Base-by-base conservation (phyloP, 2,888 invertebrate genomes). In the Tuberolachnus salignus region DNA sequence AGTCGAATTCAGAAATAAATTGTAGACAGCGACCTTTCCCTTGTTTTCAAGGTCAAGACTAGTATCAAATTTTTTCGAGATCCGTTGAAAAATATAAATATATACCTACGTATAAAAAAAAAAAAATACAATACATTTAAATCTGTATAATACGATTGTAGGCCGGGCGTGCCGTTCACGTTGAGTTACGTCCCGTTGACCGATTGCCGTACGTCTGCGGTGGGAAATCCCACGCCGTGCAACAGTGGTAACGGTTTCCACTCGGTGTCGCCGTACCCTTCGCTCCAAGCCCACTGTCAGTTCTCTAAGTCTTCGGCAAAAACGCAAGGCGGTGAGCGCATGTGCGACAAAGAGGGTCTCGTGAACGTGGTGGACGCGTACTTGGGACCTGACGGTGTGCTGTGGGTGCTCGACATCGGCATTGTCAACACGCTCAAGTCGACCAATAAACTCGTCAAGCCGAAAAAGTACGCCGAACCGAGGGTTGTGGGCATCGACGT, bases 91-190 rank as follows among this genome's bases (percentile, higher is more conserved):
- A n/a, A n/a, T n/a, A n/a, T n/a, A n/a, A n/a, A n/a, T n/a, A n/a
- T n/a, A n/a, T n/a, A n/a, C n/a, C n/a, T n/a, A n/a, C n/a, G n/a
- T n/a, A n/a, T n/a, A n/a, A n/a, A n/a, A n/a, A n/a, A n/a, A n/a
- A n/a, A n/a, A n/a, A n/a, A n/a, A n/a, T n/a, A n/a, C n/a, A n/a
- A n/a, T n/a, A n/a, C n/a, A n/a, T n/a, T n/a, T n/a, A n/a, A 34
- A 34, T 34, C 34, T n/a, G 34, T 34, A 34, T 34, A 6, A 4
- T 34, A 34, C 34, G 34, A 34, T 6, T 11, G 4, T 23, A 69
- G 67, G n/a, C 67, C 67, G 10, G 67, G 46, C 8, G 67, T 69
- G 11, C 51, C 67, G 26, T 69, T 69, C 26, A 69, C 67, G 16
- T 26, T 49, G 26, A 51, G 51, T 53, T 69, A 49, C 34, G 61